These are phyloP conservation scores for Pseudomyrmex sp. DNA, from an alignment of 1,140 invertebrate species.

Conservation along the genomic window DNA sequence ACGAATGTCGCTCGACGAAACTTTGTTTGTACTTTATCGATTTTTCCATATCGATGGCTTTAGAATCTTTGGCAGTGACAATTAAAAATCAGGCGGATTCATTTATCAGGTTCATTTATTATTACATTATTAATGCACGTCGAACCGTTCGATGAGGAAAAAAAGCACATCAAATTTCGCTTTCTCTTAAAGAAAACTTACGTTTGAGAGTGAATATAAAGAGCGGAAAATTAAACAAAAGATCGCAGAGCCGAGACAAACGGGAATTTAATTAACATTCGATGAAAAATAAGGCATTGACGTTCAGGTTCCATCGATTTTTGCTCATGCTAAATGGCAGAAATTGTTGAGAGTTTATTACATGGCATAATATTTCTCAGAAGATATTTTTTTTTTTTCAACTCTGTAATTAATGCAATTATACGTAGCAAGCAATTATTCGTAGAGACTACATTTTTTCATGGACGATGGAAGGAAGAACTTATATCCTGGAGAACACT, in stretches of 20 bases:
- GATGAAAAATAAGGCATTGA: neutral
- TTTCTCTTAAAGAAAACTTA: neutral
- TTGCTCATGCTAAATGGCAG: neutral
- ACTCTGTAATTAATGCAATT: neutral
- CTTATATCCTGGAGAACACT: slow-evolving; percentile 5
- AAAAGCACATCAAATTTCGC: slow-evolving; percentile 21
- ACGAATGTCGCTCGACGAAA: no score
- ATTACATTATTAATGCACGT: neutral
- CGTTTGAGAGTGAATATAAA: neutral
- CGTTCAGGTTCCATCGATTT: neutral
- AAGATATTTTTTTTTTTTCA: neutral
- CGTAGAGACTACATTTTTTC: neutral
- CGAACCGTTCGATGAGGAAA: neutral
- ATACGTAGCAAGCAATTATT: neutral
- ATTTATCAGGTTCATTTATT: neutral
- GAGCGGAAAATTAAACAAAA: neutral
- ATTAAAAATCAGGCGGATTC: no score
- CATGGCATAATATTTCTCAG: neutral
- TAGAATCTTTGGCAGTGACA: no score
- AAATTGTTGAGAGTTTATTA: no score
- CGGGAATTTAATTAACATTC: neutral
- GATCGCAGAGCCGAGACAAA: neutral
- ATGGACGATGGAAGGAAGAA: neutral
- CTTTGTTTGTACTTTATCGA: slow-evolving; percentile 15
- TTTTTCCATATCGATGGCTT: neutral